Base-by-base conservation (phyloP, 2,113 vertebrate species). In the Chlorodrepanis virens region DNA sequence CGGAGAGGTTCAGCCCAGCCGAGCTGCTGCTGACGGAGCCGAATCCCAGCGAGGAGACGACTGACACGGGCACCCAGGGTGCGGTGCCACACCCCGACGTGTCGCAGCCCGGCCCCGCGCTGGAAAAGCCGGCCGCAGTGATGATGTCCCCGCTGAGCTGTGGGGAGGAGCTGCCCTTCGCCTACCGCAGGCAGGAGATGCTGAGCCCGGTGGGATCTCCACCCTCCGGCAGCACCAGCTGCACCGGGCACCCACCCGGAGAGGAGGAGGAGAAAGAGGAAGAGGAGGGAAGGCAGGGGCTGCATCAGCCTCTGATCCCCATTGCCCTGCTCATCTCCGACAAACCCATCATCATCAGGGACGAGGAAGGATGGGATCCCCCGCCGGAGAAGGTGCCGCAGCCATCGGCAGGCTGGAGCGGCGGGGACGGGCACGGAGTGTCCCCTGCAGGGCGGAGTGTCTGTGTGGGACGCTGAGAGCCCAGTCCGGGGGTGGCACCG, bases 161-260 rank as follows among this genome's bases (percentile, higher is more conserved):
- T 0, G 31, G 33, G 14, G 56, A 35, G 24, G 89, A 90, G 63
- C 77, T 83, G 74, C 53, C 75, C 3, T 92, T 90, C 2, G 5
- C 90, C 50, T 97, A 97, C 81, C 89, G 74, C 42, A 60, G 49
- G 47, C 96, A 97, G 77, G 95, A 94, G 13, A 12, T 92, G 52
- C 91, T 79, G 60, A 81, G 61, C 52, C 87, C 15, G 0, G 56
- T 4, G 22, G 44, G 12, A 16, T 60, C 29, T 20, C 8, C 44
- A 12, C 2, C 0, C 0, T 23, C 85, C 0, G 56, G 40, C 63
- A 71, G 89, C 59, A 28, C 42, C 44, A 1, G 64, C 37, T 29
- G 50, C 80, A 23, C 22, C 2, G 8, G 59, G 20, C 35, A 39
- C 50, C 13, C 16, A 8, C 12, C 16, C 0, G 0, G n/a, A 1